Evolutionary conservation across 2,113 vertebrate genomes (phyloP).

Genomic region (Oryzias woworae): DNA sequence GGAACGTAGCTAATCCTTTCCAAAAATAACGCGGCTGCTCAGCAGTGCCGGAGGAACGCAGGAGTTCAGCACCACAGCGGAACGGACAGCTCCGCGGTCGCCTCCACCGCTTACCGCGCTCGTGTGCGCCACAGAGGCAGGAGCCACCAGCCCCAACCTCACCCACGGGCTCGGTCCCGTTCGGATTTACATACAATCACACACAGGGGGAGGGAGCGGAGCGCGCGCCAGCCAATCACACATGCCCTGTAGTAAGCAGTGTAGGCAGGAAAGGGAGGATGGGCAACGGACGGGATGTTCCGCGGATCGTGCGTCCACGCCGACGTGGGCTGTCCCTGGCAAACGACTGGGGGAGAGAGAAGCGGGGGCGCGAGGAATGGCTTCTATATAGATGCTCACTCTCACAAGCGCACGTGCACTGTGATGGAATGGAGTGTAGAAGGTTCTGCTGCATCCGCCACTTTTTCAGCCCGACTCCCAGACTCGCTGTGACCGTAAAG

Average conservation of each 20-base stretch:
- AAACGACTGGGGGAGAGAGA: background rate
- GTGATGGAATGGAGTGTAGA: constrained; percentile 10
- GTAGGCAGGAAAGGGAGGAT: constrained; percentile 36
- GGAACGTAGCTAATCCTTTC: constrained; percentile 57
- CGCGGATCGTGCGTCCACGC: constrained; percentile 7
- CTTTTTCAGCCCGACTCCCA: constrained; percentile 1
- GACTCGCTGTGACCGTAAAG: constrained; percentile 13
- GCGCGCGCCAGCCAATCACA: constrained; percentile 65
- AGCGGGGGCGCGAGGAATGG: background rate
- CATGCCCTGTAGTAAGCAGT: constrained; percentile 42
- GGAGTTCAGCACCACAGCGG: constrained; percentile 73
- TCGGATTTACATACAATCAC: constrained; percentile 74
- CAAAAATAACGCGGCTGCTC: constrained; percentile 10
- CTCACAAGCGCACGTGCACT: background rate
- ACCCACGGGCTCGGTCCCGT: constrained; percentile 66
- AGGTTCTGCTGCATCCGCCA: background rate
- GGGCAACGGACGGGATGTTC: constrained; percentile 32
- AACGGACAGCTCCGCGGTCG: constrained; percentile 77
- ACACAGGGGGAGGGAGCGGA: constrained; percentile 24
- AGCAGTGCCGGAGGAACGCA: background rate
- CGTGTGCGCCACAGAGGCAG: constrained; percentile 66
- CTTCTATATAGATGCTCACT: constrained; percentile 10
- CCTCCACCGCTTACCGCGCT: constrained; percentile 68
- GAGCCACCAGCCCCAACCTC: constrained; percentile 70
- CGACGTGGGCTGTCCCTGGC: constrained; percentile 43